Conservation (phyloP, 2,797 vertebrate genomes). For the Paguma larvata region DNA sequence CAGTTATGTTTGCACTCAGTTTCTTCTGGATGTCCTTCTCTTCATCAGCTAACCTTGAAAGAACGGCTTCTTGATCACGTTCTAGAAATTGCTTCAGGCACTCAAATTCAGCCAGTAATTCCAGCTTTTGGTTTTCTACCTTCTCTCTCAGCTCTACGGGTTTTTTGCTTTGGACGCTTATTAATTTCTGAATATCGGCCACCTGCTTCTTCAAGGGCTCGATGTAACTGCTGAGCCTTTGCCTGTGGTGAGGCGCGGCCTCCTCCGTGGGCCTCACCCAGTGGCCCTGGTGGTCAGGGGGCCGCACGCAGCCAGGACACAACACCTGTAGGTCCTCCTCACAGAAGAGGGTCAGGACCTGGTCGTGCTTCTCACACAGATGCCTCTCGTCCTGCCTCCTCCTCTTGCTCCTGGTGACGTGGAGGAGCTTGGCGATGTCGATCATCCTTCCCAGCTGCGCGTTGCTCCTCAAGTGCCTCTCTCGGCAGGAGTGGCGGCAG, state of each 20-base stretch:
- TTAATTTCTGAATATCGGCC: background rate
- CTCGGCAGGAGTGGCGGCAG: constrained; percentile 85
- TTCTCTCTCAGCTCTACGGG: background rate
- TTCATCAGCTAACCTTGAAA: background rate
- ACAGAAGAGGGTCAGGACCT: constrained; percentile 85
- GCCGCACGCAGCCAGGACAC: background rate
- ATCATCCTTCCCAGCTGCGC: constrained; percentile 51
- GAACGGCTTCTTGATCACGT: background rate
- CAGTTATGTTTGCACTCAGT: background rate
- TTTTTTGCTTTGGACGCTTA: background rate
- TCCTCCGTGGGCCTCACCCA: background rate
- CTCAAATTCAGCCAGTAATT: constrained; percentile 41
- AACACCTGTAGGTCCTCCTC: background rate
- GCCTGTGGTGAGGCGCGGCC: background rate
- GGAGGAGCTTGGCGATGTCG: background rate
- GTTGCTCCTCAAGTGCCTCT: constrained; percentile 88
- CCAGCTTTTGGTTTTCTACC: background rate
- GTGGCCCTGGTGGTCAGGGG: background rate
- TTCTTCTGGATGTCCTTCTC: background rate
- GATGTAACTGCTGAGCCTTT: background rate
- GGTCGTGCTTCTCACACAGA: constrained; percentile 86
- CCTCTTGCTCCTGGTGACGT: background rate
- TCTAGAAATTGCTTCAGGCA: constrained; percentile 10
- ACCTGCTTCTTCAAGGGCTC: background rate
- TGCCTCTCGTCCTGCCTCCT: rapidly evolving